A percentile compares a stretch with the other conserved stretches of the same genome.
phyloP scores from a whole-genome alignment of 2,797 vertebrate genomes.

The Periparus ater region DNA sequence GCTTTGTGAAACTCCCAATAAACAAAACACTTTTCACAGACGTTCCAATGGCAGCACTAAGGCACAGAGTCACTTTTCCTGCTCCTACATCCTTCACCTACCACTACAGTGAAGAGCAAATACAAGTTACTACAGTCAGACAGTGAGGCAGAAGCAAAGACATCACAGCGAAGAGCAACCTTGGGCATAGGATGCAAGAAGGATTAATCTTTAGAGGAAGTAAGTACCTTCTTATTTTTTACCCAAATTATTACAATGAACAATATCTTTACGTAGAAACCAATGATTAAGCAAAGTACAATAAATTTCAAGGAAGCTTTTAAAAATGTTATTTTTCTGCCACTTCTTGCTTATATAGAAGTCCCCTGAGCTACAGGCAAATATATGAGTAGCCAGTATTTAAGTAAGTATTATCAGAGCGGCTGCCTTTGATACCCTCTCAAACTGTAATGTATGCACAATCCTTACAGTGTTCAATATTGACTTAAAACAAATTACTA shows the following conservation, averaged over 20 bases:
- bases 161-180: background rate
- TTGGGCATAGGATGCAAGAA: background rate
- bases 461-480: constrained; percentile 34
- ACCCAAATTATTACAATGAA: background rate
- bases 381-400: constrained; percentile 4
- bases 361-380: background rate
- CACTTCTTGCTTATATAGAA: background rate
- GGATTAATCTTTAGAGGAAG: background rate
- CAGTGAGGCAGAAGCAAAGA: background rate
- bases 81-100: background rate
- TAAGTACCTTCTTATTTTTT: background rate
- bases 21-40: background rate
- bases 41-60: background rate
- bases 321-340: background rate
- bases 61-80: background rate
- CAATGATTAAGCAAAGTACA: background rate
- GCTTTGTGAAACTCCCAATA: background rate
- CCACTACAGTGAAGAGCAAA: background rate
- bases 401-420: constrained; percentile 14
- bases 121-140: background rate
- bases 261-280: background rate
- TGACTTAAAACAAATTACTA: constrained; percentile 47
- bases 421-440: background rate
- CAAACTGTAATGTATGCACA: constrained; percentile 18
- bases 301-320: background rate